Conservation (phyloP, 2,888 invertebrate genomes). For the Clepsis dumicolana region DNA sequence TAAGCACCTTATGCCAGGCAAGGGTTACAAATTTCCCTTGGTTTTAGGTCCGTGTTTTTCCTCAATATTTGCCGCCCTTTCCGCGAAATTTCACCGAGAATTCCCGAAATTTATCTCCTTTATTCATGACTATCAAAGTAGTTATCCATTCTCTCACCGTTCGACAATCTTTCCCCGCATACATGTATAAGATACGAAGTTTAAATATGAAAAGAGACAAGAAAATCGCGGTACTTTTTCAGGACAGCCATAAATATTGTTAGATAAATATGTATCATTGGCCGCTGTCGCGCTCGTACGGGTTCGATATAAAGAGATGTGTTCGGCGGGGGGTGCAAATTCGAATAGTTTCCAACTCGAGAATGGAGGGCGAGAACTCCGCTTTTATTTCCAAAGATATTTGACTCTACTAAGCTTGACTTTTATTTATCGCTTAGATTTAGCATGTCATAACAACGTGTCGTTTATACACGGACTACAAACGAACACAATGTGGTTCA, state of each 20-base stretch:
- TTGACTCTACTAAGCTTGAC: constrained; percentile 53
- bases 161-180: constrained; percentile 62
- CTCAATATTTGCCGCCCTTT: constrained; percentile 24
- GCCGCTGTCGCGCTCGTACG: constrained; percentile 66
- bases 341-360: constrained; percentile 69
- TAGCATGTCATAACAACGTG: constrained; percentile 58
- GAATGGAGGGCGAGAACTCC: constrained; percentile 54
- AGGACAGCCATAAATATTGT: constrained; percentile 77
- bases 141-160: constrained; percentile 64
- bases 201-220: constrained; percentile 77
- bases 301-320: constrained; percentile 61
- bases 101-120: constrained; percentile 48
- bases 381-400: constrained; percentile 53
- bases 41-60: constrained; percentile 33
- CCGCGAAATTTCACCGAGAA: constrained; percentile 31
- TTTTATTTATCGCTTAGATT: constrained; percentile 62
- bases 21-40: constrained; percentile 43
- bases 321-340: constrained; percentile 59
- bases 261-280: constrained; percentile 84
- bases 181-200: constrained; percentile 68
- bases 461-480: constrained; percentile 45
- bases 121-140: constrained; percentile 56
- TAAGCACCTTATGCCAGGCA: constrained; percentile 35
- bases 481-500: constrained; percentile 43
- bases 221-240: constrained; percentile 72